Conservation (phyloP, 2,888 invertebrate species). For the Spisula subtruncata region DNA sequence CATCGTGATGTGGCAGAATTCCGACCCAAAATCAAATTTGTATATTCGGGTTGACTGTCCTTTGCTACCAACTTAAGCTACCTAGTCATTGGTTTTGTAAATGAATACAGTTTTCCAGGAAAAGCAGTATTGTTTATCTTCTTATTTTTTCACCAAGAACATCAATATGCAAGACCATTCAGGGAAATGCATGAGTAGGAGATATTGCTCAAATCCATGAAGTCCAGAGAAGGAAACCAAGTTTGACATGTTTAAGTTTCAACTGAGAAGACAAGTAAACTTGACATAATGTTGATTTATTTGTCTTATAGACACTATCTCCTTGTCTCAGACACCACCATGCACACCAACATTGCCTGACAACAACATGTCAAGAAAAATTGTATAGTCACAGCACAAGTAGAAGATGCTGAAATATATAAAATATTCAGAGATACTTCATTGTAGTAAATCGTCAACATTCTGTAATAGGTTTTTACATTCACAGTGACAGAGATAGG, state of each 20-base stretch:
- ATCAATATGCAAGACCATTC: neutral
- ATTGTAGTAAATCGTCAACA: neutral
- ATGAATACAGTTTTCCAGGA: no score
- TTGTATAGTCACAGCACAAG: neutral
- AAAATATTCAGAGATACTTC: constrained; percentile 9
- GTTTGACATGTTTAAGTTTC: no score
- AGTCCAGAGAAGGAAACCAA: neutral
- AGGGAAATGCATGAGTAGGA: neutral
- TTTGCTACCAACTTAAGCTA: no score
- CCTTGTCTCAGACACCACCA: neutral
- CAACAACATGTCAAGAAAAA: neutral
- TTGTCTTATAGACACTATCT: neutral
- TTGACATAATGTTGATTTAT: neutral
- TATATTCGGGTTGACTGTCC: no score
- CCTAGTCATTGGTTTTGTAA: no score
- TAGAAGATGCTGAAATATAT: neutral
- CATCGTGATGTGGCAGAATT: no score
- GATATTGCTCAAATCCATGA: neutral
- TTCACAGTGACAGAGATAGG: neutral
- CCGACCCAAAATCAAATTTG: no score
- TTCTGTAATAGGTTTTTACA: neutral
- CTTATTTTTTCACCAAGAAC: no score
- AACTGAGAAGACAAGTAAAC: neutral
- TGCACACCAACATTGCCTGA: no score
- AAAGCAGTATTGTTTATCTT: no score